These are phyloP conservation scores for Heteromormyrus szaboi DNA, from an alignment of 2,797 vertebrate species.

Conservation along the genomic window DNA sequence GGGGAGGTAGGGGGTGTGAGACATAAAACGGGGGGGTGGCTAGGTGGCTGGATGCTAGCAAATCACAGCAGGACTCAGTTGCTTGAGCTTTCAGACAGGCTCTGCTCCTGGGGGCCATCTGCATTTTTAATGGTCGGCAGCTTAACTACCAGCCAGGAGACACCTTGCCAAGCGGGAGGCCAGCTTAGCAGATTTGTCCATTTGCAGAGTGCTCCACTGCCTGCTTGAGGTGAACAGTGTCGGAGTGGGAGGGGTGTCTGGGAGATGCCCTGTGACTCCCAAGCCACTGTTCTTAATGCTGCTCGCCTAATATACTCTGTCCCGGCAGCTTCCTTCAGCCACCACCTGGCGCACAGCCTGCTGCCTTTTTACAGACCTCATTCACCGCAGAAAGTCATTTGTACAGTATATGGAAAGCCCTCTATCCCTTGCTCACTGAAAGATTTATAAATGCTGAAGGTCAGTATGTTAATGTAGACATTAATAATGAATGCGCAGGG, in stretches of 20 bases:
- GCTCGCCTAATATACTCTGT: neutral
- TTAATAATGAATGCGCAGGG: conserved; percentile 87
- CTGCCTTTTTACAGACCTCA: neutral
- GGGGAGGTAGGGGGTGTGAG: neutral
- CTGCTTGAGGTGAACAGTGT: conserved; percentile 41
- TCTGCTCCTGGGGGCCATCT: conserved; percentile 36
- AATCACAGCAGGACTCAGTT: conserved; percentile 25
- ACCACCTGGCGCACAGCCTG: neutral
- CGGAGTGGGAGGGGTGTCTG: conserved; percentile 26
- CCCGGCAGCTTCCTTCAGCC: neutral
- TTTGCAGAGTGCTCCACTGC: conserved; percentile 34
- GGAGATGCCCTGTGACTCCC: conserved; percentile 40
- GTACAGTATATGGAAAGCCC: conserved; percentile 18
- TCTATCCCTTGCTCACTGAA: conserved; percentile 53
- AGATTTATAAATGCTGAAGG: conserved; percentile 88
- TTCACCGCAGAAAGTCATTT: conserved; percentile 18
- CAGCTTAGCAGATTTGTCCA: conserved; percentile 45
- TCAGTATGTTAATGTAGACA: conserved; percentile 92
- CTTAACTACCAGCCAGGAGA: conserved; percentile 36
- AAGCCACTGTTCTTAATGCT: conserved; percentile 45
- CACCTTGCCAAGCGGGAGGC: conserved; percentile 37
- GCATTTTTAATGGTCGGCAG: conserved; percentile 49
- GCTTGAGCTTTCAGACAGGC: conserved; percentile 28
- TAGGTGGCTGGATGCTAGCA: conserved; percentile 8
- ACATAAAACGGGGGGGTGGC: neutral